Evolutionary conservation across 2,113 vertebrate species (phyloP).

Genomic region (Brienomyrus brachyistius): DNA sequence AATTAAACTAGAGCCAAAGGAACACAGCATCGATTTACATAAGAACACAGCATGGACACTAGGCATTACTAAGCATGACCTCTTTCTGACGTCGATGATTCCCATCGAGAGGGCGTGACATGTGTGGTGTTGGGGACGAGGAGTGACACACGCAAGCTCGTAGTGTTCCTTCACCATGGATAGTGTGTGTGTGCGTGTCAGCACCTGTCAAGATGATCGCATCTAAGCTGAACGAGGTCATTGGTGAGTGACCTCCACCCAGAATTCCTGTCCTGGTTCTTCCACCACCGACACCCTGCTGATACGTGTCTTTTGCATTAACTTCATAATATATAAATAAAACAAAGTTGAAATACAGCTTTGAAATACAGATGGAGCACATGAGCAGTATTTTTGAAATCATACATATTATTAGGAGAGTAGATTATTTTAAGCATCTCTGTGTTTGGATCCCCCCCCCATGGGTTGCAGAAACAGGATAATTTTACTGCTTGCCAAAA

Average conservation of each 20-base stretch:
- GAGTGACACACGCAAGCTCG: background rate
- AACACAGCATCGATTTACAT: conserved; percentile 6
- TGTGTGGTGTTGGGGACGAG: background rate
- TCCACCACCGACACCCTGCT: background rate
- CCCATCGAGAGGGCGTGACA: background rate
- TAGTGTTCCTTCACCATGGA: background rate
- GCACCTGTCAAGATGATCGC: background rate
- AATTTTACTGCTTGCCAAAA: background rate
- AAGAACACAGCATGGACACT: conserved; percentile 18
- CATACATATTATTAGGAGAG: background rate
- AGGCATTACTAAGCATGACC: background rate
- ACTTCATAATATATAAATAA: background rate
- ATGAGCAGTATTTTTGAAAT: background rate
- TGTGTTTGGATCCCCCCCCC: background rate
- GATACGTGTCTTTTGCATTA: background rate
- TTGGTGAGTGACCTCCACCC: background rate
- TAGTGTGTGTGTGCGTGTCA: background rate
- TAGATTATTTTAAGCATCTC: conserved; percentile 1
- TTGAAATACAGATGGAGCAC: background rate
- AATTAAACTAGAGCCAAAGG: background rate
- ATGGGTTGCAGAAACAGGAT: background rate
- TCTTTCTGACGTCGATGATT: background rate
- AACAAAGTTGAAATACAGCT: background rate
- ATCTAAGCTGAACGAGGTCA: background rate
- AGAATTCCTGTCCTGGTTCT: background rate